Evolutionary conservation across 1,140 invertebrate genomes (phyloP), one percentile per base, ranked within the genome.

Genomic region (Pseudoatta argentina): DNA sequence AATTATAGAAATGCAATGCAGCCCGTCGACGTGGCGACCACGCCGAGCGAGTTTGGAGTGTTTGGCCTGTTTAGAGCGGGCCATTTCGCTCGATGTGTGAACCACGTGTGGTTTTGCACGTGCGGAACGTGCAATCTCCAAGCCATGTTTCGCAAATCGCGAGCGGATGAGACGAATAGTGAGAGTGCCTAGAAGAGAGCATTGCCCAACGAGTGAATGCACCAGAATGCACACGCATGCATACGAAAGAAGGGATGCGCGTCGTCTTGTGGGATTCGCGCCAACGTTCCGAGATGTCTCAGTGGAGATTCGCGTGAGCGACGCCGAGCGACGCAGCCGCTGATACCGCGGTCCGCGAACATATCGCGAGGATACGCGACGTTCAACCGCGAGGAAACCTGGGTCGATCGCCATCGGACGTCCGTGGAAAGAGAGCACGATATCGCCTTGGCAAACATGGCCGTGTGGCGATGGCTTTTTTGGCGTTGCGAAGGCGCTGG

Each of bases 371-470:
- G 53, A 6, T 3, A 6, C 53, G 18, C 18, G 53, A 44, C 39
- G 39, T 44, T 44, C 8, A 44, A 57, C n/a, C 55, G 55, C 61
- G 61, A 64, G 63, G 63, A 66, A 39, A n/a, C 18, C 8, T 8
- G 8, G 8, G 18, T 63, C 53, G 27, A 59, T 61, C 79, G 87
- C 48, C 57, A 82, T 77, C 67, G 76, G 6, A 64, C 79, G 75
- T 83, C 51, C 39, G 79, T 30, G 39, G 55, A 53, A 88, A 72
- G 82, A 73, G 82, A 86, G 73, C 78, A 78, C 61, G 67, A 59
- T 82, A 48, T 90, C 57, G 64, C 53, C 67, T 67, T 55, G 69
- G 44, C 89, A 91, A 91, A 91, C 89, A 91, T 91, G 90, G 90
- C 90, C 90, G 90, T 87, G 87, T 66, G 21, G 76, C 53, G 61